phyloP scores from a whole-genome alignment of 2,888 invertebrate genomes.

The Muschampia plurimacula region DNA sequence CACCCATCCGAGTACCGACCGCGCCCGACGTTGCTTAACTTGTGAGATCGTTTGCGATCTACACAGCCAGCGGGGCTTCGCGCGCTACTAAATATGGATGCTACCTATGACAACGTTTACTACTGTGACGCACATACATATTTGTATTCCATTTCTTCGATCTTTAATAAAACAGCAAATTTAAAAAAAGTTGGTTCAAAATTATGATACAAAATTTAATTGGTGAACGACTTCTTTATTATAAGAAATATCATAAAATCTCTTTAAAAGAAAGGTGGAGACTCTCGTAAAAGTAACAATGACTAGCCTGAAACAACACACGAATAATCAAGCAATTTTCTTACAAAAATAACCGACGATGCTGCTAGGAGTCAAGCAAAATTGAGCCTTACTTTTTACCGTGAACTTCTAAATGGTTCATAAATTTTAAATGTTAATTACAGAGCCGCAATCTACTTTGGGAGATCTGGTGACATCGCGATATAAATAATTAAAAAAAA shows the following conservation, averaged over 20 bases:
- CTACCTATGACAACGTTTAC: no score
- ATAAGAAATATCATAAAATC: background rate
- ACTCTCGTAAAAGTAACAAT: slow-evolving; percentile 10
- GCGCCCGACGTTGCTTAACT: no score
- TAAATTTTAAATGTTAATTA: slow-evolving; percentile 40
- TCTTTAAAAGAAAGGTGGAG: slow-evolving; percentile 5
- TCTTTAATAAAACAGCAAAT: no score
- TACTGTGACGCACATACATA: no score
- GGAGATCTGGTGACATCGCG: slow-evolving; percentile 39
- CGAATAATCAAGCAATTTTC: slow-evolving; percentile 28
- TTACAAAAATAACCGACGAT: slow-evolving; percentile 15
- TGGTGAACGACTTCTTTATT: background rate
- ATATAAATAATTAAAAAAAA: slow-evolving; percentile 39
- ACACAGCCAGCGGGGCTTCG: no score
- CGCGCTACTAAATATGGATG: no score
- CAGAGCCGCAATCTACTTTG: slow-evolving; percentile 34
- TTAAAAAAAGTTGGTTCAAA: background rate
- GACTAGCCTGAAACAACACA: slow-evolving; percentile 24
- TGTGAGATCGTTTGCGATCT: no score
- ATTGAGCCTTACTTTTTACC: slow-evolving; percentile 34
- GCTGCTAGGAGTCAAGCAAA: background rate
- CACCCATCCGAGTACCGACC: no score
- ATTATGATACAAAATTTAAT: background rate
- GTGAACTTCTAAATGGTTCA: slow-evolving; percentile 36
- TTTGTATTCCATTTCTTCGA: no score